These are phyloP conservation scores for Ypsolopha sequella DNA, from an alignment of 2,888 invertebrate species.

Conservation along the genomic window DNA sequence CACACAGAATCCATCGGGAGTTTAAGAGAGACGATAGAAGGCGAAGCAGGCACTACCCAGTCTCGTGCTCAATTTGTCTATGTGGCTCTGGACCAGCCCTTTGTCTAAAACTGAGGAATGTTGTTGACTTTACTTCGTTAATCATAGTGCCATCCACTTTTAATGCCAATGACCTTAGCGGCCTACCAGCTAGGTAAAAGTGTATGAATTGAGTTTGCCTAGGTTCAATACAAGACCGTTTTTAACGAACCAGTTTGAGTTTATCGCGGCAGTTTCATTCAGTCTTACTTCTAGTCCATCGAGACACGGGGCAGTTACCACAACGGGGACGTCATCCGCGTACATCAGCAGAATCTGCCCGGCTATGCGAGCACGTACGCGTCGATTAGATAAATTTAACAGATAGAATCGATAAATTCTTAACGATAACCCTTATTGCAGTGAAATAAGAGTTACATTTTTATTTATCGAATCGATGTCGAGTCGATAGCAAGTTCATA, in stretches of 20 bases:
- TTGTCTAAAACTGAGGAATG: not conserved
- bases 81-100: not conserved
- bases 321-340: not conserved
- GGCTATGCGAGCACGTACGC: too few species aligned
- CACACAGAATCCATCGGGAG: too few species aligned
- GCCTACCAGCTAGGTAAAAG: not conserved
- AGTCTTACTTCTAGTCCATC: not conserved
- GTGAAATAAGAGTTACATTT: too few species aligned
- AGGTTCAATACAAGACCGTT: slow-evolving; percentile 5
- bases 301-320: not conserved
- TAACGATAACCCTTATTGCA: too few species aligned
- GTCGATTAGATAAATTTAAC: too few species aligned
- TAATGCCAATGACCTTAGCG: not conserved
- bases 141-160: not conserved
- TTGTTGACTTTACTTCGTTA: too few species aligned
- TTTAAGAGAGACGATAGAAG: not conserved
- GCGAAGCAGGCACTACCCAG: not conserved
- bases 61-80: not conserved
- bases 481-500: too few species aligned
- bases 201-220: slow-evolving; percentile 4
- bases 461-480: too few species aligned
- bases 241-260: slow-evolving; percentile 1
- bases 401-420: too few species aligned
- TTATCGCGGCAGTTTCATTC: not conserved
- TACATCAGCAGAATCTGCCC: too few species aligned